Evolutionary conservation across 2,888 invertebrate species (phyloP).

Genomic region (Leptopilina drosophilae): DNA sequence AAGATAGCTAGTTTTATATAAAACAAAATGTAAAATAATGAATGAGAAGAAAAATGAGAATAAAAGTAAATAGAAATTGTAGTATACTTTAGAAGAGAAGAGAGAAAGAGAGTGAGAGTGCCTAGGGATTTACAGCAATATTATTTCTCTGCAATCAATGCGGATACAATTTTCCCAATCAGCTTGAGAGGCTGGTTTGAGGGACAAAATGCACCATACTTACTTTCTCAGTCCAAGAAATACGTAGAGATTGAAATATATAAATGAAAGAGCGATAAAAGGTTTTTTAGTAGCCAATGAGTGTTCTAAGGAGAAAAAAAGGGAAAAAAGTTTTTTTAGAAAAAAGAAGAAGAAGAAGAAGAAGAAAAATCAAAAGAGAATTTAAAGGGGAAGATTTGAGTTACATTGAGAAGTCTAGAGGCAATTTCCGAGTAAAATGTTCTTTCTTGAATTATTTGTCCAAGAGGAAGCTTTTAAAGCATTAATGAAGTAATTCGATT

Average conservation of each 20-base stretch:
- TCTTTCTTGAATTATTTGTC: conserved; percentile 20
- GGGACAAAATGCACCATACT: conserved; percentile 22
- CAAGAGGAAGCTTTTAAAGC: conserved; percentile 16
- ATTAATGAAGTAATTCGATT: conserved; percentile 23
- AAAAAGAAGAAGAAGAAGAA: not conserved
- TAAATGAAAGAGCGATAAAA: conserved; percentile 25
- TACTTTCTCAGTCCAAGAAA: conserved; percentile 26
- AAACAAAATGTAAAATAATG: not conserved
- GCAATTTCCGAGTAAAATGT: conserved; percentile 18
- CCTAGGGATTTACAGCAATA: conserved; percentile 41
- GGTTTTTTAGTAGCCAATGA: conserved; percentile 28
- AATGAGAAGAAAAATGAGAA: conserved; percentile 3
- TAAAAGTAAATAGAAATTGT: not conserved
- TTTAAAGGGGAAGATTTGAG: conserved; percentile 31
- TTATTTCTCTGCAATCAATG: conserved; percentile 43
- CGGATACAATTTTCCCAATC: conserved; percentile 43
- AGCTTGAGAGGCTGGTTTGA: conserved; percentile 39
- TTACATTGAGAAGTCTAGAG: conserved; percentile 10
- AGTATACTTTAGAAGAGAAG: not conserved
- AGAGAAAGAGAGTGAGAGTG: not conserved
- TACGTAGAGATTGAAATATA: conserved; percentile 23
- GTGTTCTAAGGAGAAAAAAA: not conserved
- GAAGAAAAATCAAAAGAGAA: not conserved
- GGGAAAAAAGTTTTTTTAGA: too few relatives aligned
- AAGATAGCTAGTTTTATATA: not conserved